Evolutionary conservation across 1,140 invertebrate species (phyloP), one percentile per base, ranked within the genome.

Genomic region (Euschistus heros): DNA sequence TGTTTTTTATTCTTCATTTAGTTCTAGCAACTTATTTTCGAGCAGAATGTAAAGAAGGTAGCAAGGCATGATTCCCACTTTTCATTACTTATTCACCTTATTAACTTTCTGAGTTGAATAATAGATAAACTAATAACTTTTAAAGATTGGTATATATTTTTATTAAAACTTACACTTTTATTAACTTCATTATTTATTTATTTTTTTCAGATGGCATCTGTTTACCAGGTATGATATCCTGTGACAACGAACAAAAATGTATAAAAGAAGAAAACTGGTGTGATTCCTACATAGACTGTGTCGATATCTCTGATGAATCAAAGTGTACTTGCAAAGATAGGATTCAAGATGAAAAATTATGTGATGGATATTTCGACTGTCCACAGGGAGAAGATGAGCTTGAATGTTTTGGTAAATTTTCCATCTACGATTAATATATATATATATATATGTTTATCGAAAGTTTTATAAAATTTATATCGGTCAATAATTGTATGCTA

Each of bases 281-380:
- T 72, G 83, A 94, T 73, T 83, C 83, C 55, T 76, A 77, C 3
- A 82, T 88, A 0, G 81, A 95, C 70, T 95, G 92, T 74, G 70
- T 75, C 15, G 91, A 94, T 74, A 84, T 81, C 6, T 89, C 86
- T 68, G 92, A 95, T 73, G 92, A 95, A 76, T 75, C 75, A 0
- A 78, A 77, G 54, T 94, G 91, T 70, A 80, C 82, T 2, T 92
- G 89, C 69, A 81, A 77, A 64, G 73, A 82, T 24, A 80, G 87
- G 27, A 78, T 92, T 18, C 77, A 79, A 17, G 77, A 77, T 66
- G 74, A 80, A 7, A 80, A 84, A 68, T 68, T 85, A 0, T 95
- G 92, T 74, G 92, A 96, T 76, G 86, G 87, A 24, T 89, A 86
- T 68, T 82, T 83, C 37, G 88, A 91, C 71, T 91, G 80, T 71